phyloP scores from a whole-genome alignment of 2,113 vertebrate genomes.

The Strix aluco region DNA sequence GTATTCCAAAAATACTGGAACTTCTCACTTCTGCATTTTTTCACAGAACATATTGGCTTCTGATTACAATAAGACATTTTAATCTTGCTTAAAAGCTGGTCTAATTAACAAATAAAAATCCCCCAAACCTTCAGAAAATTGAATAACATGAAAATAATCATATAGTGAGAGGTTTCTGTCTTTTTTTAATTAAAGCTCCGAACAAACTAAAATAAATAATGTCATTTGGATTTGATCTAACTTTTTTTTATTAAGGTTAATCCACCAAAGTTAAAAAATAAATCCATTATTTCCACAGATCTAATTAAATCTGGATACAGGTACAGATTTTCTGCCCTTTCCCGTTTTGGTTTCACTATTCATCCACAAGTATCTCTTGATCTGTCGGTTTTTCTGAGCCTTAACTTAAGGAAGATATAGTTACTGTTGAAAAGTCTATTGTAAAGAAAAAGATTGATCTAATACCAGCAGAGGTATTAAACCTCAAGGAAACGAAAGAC shows the following conservation, averaged over 20 bases:
- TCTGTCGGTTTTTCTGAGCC: not conserved
- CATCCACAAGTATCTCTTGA: not conserved
- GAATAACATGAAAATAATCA: not conserved
- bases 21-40: not conserved
- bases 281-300: not conserved
- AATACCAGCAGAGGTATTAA: not conserved
- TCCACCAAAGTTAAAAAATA: not conserved
- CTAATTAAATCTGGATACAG: not conserved
- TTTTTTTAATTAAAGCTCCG: not conserved
- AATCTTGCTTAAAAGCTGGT: not conserved
- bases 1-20: not conserved
- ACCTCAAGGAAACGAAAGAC: not conserved
- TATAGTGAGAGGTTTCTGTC: not conserved
- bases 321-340: not conserved
- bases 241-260: not conserved
- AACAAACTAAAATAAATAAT: not conserved
- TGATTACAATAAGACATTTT: not conserved
- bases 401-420: not conserved
- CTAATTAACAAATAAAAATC: not conserved
- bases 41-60: not conserved
- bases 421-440: conserved; percentile 5
- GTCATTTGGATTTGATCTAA: not conserved
- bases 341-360: not conserved
- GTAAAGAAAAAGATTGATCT: conserved; percentile 12
- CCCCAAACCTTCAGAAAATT: not conserved